Evolutionary conservation across 2,888 invertebrate genomes (phyloP).

Genomic region (Andrena praecox): DNA sequence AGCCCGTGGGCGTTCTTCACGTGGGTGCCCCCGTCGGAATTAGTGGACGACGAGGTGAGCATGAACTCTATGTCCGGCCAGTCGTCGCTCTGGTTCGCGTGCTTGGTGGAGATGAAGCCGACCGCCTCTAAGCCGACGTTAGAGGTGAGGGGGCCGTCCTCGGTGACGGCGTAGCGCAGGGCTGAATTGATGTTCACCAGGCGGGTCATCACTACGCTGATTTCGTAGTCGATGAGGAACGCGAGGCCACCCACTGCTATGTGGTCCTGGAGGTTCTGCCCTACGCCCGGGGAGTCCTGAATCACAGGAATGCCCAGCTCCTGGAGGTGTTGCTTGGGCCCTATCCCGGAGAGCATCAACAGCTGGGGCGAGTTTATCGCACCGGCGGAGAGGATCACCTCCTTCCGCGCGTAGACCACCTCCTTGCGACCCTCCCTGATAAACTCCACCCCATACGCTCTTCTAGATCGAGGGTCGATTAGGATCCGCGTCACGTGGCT

Average conservation of each 20-base stretch:
- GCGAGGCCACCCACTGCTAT: constrained; percentile 94
- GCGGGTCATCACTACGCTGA: constrained; percentile 92
- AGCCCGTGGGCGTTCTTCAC: constrained; percentile 93
- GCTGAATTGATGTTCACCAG: constrained; percentile 94
- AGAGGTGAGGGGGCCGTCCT: constrained; percentile 94
- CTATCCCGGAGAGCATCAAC: constrained; percentile 96
- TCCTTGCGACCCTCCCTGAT: constrained; percentile 88
- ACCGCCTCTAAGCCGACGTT: constrained; percentile 95
- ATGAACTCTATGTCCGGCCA: constrained; percentile 97
- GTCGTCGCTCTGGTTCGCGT: constrained; percentile 93
- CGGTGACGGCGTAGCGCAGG: constrained; percentile 93
- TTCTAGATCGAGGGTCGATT: constrained; percentile 89
- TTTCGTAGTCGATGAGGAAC: constrained; percentile 92
- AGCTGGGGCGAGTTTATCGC: constrained; percentile 96
- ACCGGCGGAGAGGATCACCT: constrained; percentile 95
- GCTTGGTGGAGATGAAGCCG: constrained; percentile 95
- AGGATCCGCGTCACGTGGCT: constrained; percentile 92
- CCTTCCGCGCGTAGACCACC: constrained; percentile 89
- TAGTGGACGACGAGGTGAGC: constrained; percentile 93
- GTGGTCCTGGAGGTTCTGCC: constrained; percentile 95
- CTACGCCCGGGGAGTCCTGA: constrained; percentile 93
- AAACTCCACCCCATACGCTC: constrained; percentile 93
- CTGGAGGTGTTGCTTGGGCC: constrained; percentile 90
- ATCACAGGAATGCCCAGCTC: constrained; percentile 91
- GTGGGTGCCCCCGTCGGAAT: constrained; percentile 93